phyloP scores from a whole-genome alignment of 2,113 vertebrate species.

The western clawed frog (Xenopus tropicalis) region UCB_Xtro_10.0 CM004446.2:139485001-139485500 shows the following conservation, averaged over 20 bases:
- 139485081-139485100: conserved; percentile 55
- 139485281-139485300: no score
- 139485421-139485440: conserved; percentile 82
- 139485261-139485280: background rate
- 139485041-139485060: conserved; percentile 81
- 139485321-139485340: no score
- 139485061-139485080: conserved; percentile 75
- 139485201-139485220: background rate
- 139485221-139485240: background rate
- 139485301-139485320: no score
- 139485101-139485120: conserved; percentile 69
- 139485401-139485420: conserved; percentile 77
- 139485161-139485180: conserved; percentile 75
- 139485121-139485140: conserved; percentile 65
- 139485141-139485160: conserved; percentile 72
- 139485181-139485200: conserved; percentile 45
- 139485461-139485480: no score
- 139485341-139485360: no score
- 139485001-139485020: no score
- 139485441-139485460: conserved; percentile 76
- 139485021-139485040: no score
- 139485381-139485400: conserved; percentile 40
- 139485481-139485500: no score
- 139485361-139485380: no score
- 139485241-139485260: no score